Evolutionary conservation across 2,797 vertebrate species (phyloP).

Genomic region (Amblyopsis hoosieri): DNA sequence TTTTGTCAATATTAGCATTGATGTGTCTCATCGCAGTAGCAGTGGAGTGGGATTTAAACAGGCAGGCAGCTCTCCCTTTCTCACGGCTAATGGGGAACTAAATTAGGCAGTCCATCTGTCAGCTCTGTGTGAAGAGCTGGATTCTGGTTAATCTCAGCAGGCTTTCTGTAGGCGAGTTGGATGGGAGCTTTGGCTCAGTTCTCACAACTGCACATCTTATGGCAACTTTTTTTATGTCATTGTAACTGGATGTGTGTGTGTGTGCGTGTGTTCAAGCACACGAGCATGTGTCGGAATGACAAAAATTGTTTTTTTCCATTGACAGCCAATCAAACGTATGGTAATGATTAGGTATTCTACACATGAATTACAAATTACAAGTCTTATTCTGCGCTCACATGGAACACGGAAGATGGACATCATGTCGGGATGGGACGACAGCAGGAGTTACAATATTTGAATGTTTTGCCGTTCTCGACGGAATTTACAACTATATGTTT

Average conservation of each 20-base stretch:
- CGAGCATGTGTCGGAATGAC: neutral
- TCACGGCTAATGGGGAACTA: slow-evolving; percentile 71
- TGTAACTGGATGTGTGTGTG: slow-evolving; percentile 23
- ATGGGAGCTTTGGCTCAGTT: slow-evolving; percentile 59
- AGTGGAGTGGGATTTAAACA: slow-evolving; percentile 28
- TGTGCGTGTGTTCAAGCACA: slow-evolving; percentile 4
- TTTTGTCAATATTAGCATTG: too few species aligned
- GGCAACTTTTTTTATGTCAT: slow-evolving; percentile 11
- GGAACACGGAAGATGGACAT: too few species aligned
- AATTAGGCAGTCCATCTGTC: slow-evolving; percentile 79
- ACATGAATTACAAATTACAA: too few species aligned
- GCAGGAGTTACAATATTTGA: too few species aligned
- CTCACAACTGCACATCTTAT: slow-evolving; percentile 50
- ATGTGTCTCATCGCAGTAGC: neutral
- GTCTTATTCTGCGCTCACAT: too few species aligned
- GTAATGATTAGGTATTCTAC: too few species aligned
- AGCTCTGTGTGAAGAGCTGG: slow-evolving; percentile 62
- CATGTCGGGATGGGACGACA: too few species aligned
- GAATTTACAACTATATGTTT: too few species aligned
- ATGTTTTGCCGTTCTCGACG: too few species aligned
- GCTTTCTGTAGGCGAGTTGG: slow-evolving; percentile 65
- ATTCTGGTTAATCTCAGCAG: slow-evolving; percentile 67
- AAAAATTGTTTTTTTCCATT: neutral
- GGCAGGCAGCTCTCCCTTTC: slow-evolving; percentile 28
- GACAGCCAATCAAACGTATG: neutral